phyloP scores from a whole-genome alignment of 2,113 vertebrate genomes.

The Limnothrissa miodon region DNA sequence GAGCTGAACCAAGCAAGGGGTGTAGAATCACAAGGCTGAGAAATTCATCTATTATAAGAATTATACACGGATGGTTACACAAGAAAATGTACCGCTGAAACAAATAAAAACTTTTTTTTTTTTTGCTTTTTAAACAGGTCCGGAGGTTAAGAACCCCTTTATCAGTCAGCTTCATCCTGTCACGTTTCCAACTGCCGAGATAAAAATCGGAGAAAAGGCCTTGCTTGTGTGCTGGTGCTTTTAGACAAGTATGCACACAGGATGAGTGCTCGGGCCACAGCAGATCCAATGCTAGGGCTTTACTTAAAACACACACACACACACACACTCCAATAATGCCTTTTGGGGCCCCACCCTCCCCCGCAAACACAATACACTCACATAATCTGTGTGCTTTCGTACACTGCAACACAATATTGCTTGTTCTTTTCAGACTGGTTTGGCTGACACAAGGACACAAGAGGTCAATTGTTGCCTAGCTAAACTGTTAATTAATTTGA shows the following conservation, averaged over 20 bases:
- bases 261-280: not conserved
- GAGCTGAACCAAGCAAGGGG: conserved; percentile 16
- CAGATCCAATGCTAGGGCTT: not conserved
- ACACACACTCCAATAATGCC: not conserved
- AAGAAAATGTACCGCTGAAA: conserved; percentile 25
- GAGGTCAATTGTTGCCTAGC: not conserved
- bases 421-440: not conserved
- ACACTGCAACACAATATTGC: conserved; percentile 5
- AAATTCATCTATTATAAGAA: conserved; percentile 41
- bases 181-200: conserved; percentile 45
- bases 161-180: conserved; percentile 62
- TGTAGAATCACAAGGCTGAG: not conserved
- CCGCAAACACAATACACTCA: not conserved
- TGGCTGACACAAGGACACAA: not conserved
- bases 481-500: conserved; percentile 10
- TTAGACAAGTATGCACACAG: not conserved
- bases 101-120: conserved; percentile 16
- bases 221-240: conserved; percentile 7
- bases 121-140: conserved; percentile 50
- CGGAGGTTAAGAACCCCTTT: conserved; percentile 68
- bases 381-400: conserved; percentile 13
- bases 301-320: not conserved
- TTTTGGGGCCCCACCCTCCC: not conserved
- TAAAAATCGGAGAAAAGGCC: conserved; percentile 40
- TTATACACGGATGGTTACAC: conserved; percentile 33